Conservation (phyloP, 2,888 invertebrate species). For the Lypha dubia region DNA sequence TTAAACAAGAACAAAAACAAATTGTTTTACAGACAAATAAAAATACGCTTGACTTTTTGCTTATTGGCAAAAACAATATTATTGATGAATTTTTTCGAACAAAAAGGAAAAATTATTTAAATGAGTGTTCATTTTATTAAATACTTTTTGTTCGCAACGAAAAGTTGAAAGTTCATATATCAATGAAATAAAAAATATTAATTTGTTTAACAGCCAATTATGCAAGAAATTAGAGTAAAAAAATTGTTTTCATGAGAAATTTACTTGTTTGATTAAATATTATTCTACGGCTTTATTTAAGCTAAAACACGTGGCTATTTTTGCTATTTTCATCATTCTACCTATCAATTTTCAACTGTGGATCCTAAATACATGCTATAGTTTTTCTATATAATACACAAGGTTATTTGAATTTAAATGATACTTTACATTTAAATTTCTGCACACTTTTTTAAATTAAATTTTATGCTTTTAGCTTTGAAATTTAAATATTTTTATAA, state of each 20-base stretch:
- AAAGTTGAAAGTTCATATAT: constrained; percentile 45
- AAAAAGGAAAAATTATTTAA: constrained; percentile 25
- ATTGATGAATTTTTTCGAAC: constrained; percentile 67
- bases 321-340: too few relatives aligned
- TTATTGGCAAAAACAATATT: constrained; percentile 4
- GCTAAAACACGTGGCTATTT: too few relatives aligned
- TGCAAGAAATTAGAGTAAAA: constrained; percentile 1
- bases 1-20: constrained; percentile 73
- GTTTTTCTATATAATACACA: constrained; percentile 10
- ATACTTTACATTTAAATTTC: neutral
- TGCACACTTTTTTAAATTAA: neutral
- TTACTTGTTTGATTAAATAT: too few relatives aligned
- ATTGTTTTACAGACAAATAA: constrained; percentile 8
- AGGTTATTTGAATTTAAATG: neutral
- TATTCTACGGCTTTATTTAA: too few relatives aligned
- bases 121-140: constrained; percentile 37
- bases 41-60: constrained; percentile 10
- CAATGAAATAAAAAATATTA: neutral
- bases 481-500: neutral
- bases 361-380: constrained; percentile 51
- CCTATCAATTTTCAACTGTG: neutral
- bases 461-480: neutral
- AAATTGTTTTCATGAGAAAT: neutral
- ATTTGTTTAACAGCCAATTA: neutral
- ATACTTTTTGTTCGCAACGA: neutral